Conservation (phyloP, 1,140 invertebrate species). For the Calliphora vicina region DNA sequence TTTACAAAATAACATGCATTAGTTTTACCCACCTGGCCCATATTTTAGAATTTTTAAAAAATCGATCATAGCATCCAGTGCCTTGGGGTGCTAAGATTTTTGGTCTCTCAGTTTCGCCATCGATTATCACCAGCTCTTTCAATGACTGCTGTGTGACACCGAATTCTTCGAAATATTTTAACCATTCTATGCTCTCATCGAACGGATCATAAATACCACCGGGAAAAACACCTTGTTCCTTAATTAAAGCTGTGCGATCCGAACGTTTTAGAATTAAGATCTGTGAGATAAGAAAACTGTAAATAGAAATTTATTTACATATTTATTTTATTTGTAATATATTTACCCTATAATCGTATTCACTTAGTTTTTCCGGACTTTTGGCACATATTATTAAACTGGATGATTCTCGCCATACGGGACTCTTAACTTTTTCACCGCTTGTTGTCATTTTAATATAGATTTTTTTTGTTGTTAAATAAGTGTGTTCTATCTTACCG, state of each 20-base stretch:
- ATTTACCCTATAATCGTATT: conserved; percentile 41
- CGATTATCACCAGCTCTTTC: neutral
- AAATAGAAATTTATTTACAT: neutral
- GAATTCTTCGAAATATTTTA: conserved; percentile 69
- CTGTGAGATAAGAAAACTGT: neutral
- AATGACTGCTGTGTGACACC: conserved; percentile 58
- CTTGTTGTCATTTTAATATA: neutral
- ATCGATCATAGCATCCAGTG: conserved; percentile 8
- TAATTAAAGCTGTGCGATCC: neutral
- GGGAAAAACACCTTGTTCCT: conserved; percentile 74
- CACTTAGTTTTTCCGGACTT: conserved; percentile 44
- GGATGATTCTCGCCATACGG: conserved; percentile 58
- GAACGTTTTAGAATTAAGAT: conserved; percentile 19
- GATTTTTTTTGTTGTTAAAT: too few relatives aligned
- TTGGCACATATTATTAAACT: conserved; percentile 60
- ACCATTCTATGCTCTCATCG: conserved; percentile 76
- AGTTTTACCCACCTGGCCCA: neutral
- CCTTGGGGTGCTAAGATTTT: conserved; percentile 3
- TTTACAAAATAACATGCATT: neutral
- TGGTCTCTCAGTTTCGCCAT: neutral
- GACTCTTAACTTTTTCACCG: neutral
- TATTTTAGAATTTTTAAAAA: conserved; percentile 7
- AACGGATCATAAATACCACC: conserved; percentile 72
- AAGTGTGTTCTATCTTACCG: too few relatives aligned
- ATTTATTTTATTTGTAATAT: neutral